These are phyloP conservation scores for Zoanthus sansibaricus DNA, from an alignment of 92 coral and sea anemone species.

Conservation along the genomic window DNA sequence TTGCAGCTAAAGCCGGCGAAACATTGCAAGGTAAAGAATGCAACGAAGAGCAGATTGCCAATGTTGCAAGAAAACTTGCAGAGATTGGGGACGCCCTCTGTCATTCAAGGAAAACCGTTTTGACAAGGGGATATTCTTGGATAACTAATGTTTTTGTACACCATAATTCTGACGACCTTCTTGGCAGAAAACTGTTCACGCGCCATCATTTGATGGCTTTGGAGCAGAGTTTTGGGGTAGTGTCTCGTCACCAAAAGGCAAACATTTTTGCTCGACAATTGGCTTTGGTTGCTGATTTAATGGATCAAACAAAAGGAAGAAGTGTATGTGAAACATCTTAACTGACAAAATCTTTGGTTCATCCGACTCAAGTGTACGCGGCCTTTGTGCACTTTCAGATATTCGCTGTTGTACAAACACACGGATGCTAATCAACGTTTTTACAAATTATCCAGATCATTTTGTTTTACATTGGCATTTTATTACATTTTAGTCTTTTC, in stretches of 20 bases:
- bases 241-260: neutral
- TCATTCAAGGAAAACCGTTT: neutral
- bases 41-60: neutral
- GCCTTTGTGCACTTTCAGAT: too few species aligned
- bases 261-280: slow-evolving; percentile 16
- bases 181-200: neutral
- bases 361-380: too few species aligned
- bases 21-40: neutral
- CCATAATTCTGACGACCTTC: neutral
- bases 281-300: slow-evolving; percentile 11
- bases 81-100: slow-evolving; percentile 11
- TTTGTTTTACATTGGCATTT: too few species aligned
- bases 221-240: neutral
- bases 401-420: too few species aligned
- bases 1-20: neutral
- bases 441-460: too few species aligned
- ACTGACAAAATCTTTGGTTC: too few species aligned
- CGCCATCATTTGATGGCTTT: neutral
- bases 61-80: slow-evolving; percentile 21
- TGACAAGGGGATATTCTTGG: neutral
- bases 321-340: neutral
- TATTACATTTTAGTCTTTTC: too few species aligned
- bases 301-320: slow-evolving; percentile 16
- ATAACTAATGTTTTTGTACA: neutral
- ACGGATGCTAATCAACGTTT: too few species aligned